Evolutionary conservation across 2,113 vertebrate genomes (phyloP).

Genomic region (Trachemys scripta): DNA sequence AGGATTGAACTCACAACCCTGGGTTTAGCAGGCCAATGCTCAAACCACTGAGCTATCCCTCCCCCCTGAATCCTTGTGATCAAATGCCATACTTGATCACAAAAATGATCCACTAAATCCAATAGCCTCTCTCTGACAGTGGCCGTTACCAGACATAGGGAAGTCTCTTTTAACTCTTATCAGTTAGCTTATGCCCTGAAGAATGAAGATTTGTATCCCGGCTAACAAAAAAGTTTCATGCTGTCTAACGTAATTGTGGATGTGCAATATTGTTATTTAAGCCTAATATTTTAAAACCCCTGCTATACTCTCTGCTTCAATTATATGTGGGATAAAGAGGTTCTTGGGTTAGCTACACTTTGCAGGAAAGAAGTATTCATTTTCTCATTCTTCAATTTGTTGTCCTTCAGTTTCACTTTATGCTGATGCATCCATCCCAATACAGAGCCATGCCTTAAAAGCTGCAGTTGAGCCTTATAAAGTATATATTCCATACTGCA

Average conservation of each 20-base stretch:
- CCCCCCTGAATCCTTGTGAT: too few species aligned
- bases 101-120: background rate
- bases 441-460: background rate
- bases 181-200: background rate
- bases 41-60: too few species aligned
- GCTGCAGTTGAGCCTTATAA: background rate
- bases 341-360: background rate
- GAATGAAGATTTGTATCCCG: background rate
- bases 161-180: background rate
- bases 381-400: background rate
- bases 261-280: background rate
- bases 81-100: background rate
- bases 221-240: background rate
- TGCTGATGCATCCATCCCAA: background rate
- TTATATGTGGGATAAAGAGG: background rate
- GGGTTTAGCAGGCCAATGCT: too few species aligned
- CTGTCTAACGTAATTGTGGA: background rate
- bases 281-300: background rate
- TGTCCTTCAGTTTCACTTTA: background rate
- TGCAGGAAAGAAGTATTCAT: background rate
- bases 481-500: background rate
- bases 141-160: background rate
- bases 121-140: background rate
- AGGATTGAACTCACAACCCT: too few species aligned
- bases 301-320: background rate